A percentile compares a stretch with the other conserved stretches of the same genome.
phyloP scores from a whole-genome alignment of 1,140 invertebrate species.

The Ridgeia piscesae region DNA sequence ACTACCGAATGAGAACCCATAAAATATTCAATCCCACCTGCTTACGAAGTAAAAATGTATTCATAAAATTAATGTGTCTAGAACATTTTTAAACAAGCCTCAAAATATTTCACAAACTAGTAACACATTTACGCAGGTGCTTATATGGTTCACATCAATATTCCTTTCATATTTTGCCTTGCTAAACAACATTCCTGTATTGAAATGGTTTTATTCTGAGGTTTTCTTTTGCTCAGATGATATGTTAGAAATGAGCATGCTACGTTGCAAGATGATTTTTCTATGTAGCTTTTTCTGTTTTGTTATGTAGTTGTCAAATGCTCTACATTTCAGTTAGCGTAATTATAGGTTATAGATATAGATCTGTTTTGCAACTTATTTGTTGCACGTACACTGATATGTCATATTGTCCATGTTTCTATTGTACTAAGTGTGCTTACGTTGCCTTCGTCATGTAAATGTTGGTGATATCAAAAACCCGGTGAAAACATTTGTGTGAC shows the following conservation, averaged over 20 bases:
- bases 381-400: no score
- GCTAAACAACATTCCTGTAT: background rate
- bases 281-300: background rate
- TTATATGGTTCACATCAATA: background rate
- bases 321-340: background rate
- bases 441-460: background rate
- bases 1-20: background rate
- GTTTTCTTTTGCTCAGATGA: background rate
- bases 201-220: background rate
- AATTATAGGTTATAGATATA: background rate
- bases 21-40: background rate
- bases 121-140: no score
- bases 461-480: background rate
- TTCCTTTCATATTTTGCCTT: background rate
- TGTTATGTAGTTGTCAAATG: background rate
- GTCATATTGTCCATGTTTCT: background rate
- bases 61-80: background rate
- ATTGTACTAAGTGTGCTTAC: background rate
- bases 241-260: background rate
- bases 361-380: background rate
- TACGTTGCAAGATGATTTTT: background rate
- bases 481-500: background rate
- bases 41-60: background rate
- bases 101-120: background rate
- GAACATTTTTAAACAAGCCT: background rate